Conservation (phyloP, 2,113 vertebrate genomes). For the Fregata magnificens region DNA sequence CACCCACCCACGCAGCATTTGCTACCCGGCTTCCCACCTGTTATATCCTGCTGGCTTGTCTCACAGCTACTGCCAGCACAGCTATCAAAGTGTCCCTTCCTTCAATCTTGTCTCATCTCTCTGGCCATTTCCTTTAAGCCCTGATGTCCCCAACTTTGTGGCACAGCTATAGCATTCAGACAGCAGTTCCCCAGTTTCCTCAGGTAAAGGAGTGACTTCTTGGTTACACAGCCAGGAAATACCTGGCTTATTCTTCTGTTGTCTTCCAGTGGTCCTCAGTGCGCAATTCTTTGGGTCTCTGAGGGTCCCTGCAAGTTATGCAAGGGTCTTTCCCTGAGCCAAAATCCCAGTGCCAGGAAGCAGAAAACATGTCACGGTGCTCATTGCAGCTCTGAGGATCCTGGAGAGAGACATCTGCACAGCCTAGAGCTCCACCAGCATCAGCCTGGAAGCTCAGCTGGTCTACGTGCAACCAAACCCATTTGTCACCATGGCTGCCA, state of each 20-base stretch:
- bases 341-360: not conserved
- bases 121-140: not conserved
- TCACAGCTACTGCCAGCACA: not conserved
- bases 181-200: not conserved
- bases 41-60: not conserved
- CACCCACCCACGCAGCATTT: not conserved
- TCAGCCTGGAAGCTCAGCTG: not conserved
- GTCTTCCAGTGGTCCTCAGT: not conserved
- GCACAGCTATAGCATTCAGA: not conserved
- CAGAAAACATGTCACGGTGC: not conserved
- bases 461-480: rapidly evolving
- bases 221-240: not conserved
- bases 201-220: not conserved
- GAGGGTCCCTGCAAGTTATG: not conserved
- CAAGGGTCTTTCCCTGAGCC: not conserved
- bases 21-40: not conserved
- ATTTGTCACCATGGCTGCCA: not conserved
- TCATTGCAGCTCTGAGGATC: not conserved
- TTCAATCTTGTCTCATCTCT: not conserved
- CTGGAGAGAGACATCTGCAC: not conserved
- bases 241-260: not conserved
- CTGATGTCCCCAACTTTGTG: not conserved
- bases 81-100: not conserved
- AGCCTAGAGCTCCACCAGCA: not conserved
- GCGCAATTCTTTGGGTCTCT: not conserved